Conservation (phyloP, 2,797 vertebrate species). For the Leptodactylus fallax region DNA sequence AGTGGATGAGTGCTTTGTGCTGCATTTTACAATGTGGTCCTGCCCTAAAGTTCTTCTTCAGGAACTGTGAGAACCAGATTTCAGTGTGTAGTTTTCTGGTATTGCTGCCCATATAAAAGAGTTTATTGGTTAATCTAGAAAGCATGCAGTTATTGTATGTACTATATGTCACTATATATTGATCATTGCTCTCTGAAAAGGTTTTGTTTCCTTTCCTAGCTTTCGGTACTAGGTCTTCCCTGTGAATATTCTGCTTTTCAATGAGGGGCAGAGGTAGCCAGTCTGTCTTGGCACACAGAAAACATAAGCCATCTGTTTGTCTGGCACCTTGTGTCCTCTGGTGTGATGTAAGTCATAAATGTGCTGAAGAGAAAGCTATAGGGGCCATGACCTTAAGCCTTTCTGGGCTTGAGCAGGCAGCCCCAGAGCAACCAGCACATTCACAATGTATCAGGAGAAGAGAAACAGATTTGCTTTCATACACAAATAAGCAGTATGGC, state of each 20-base stretch:
- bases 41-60: too few relatives aligned
- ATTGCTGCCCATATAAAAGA: not conserved
- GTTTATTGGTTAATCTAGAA: not conserved
- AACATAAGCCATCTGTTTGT: constrained; percentile 58
- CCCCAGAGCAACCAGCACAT: constrained; percentile 18
- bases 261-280: constrained; percentile 34
- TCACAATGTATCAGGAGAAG: not conserved
- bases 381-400: constrained; percentile 44
- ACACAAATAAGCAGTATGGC: constrained; percentile 29
- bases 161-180: not conserved
- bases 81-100: not conserved
- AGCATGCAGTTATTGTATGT: too few relatives aligned
- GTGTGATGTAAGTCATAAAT: constrained; percentile 49
- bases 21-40: too few relatives aligned
- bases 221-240: not conserved
- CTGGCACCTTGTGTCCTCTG: constrained; percentile 53
- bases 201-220: constrained; percentile 3
- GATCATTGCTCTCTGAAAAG: not conserved
- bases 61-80: too few relatives aligned
- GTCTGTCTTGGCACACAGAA: constrained; percentile 42
- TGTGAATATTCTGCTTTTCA: constrained; percentile 37
- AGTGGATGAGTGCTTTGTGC: too few relatives aligned
- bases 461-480: constrained; percentile 27
- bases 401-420: constrained; percentile 25
- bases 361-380: constrained; percentile 23